phyloP scores from a whole-genome alignment of 2,113 vertebrate species.

The Mormoops blainvillei region DNA sequence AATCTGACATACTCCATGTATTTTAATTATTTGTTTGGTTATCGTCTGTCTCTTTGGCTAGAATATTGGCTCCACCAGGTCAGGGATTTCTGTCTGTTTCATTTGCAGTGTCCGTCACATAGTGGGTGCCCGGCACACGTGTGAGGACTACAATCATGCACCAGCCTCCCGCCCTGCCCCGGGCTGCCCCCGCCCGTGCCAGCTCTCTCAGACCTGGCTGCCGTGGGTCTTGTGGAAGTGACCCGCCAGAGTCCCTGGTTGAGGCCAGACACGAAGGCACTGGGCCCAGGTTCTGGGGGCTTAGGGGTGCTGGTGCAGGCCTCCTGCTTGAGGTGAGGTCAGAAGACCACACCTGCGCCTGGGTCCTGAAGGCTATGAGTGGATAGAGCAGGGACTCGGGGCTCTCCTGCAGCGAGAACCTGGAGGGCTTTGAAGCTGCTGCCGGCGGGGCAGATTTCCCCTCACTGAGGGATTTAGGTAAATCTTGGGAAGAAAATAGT shows the following conservation, averaged over 20 bases:
- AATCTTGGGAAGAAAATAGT: neutral
- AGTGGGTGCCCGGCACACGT: neutral
- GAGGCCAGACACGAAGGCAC: neutral
- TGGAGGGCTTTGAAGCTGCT: neutral
- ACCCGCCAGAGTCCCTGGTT: neutral
- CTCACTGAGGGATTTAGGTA: neutral
- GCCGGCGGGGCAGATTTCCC: neutral
- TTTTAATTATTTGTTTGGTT: neutral
- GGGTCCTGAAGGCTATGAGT: neutral
- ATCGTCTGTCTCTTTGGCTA: neutral
- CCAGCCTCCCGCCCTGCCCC: rapidly evolving
- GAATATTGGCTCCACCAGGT: neutral
- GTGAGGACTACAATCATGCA: neutral
- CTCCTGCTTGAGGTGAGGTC: neutral
- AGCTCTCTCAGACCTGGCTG: neutral
- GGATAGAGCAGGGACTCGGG: rapidly evolving
- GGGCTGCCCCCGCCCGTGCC: rapidly evolving
- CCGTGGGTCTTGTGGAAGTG: neutral
- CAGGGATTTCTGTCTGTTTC: neutral
- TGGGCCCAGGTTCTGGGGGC: neutral
- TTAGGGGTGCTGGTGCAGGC: neutral
- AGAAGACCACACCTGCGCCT: neutral
- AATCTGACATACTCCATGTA: neutral
- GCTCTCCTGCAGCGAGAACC: neutral
- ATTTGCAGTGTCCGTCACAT: neutral